Evolutionary conservation across 2,113 vertebrate genomes (phyloP), one percentile per base, ranked within the genome.

Genomic region (Ibidorhyncha struthersii): DNA sequence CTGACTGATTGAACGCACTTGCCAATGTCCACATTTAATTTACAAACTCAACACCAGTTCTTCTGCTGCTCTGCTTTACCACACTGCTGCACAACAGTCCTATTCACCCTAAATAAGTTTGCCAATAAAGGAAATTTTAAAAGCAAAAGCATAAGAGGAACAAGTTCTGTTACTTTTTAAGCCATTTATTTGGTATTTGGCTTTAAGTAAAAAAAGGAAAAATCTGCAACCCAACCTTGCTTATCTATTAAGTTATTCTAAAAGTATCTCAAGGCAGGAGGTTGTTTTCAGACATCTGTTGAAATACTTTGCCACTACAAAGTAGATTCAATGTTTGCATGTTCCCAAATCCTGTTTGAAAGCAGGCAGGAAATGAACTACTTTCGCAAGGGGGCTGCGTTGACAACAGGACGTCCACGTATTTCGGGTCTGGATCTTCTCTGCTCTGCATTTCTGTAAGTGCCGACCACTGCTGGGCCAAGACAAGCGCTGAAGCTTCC

Each of bases 401-500:
- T 19, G 45, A 45, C 12, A 34, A 25, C 21, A 25, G 41, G 21
- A 56, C 41, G 34, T 41, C 23, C 23, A 4, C 11, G 29, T 13
- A 70, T 45, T 43, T 20, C 4, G 52, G 27, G 14, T 20, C 45
- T 9, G 9, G 30, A 53, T 41, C 40, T 5, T 30, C 29, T 27
- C 19, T 21, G 22, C 43, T 36, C 3, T 6, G 40, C 11, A 4
- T 22, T 82, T 34, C 88, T 78, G 4, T 4, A n/a, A 18, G 47
- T 2, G 2, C 34, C 8, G 3, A 17, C 7, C 59, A 40, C 16
- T 40, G 53, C 86, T 23, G 47, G 29, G 22, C 41, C 27, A 36
- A 41, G 45, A 18, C 0, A 0, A 36, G 43, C 7, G 0, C 41
- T 25, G 10, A 47, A 56, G 43, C 47, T 73, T 19, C 49, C 1